Evolutionary conservation across 2,797 vertebrate genomes (phyloP).

Genomic region (Antennarius maculatus): DNA sequence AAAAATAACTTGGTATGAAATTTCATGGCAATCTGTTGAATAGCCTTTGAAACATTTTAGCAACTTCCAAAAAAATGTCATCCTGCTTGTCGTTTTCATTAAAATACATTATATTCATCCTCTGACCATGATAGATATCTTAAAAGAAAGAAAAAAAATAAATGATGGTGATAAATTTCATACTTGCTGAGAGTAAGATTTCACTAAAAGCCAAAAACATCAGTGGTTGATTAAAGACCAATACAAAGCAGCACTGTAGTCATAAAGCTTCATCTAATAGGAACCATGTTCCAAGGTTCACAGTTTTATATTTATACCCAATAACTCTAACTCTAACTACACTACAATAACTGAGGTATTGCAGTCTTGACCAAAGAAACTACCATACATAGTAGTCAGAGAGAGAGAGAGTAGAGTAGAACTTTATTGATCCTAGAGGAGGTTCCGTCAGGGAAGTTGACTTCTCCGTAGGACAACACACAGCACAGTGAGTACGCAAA

Average conservation of each 20-base stretch:
- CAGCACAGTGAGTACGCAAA: no score
- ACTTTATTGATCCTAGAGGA: no score
- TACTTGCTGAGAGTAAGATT: background rate
- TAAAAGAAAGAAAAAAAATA: background rate
- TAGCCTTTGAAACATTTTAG: background rate
- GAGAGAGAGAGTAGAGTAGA: no score
- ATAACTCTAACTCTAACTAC: no score
- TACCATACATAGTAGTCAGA: no score
- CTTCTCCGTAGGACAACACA: no score
- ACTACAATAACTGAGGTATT: no score
- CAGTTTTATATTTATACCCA: no score
- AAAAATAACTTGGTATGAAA: background rate
- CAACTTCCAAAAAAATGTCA: constrained; percentile 7
- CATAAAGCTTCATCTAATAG: background rate
- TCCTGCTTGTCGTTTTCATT: background rate
- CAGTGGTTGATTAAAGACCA: no score
- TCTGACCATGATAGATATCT: background rate
- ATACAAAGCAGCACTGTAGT: background rate
- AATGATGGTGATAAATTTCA: background rate
- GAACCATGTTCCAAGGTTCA: no score
- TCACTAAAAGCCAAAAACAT: background rate
- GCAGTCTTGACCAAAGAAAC: no score
- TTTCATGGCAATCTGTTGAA: background rate
- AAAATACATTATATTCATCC: background rate
- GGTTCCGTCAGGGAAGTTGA: no score